Evolutionary conservation across 2,888 invertebrate genomes (phyloP), one percentile per base, ranked within the genome.

Genomic region (Amblyteles armatorius): DNA sequence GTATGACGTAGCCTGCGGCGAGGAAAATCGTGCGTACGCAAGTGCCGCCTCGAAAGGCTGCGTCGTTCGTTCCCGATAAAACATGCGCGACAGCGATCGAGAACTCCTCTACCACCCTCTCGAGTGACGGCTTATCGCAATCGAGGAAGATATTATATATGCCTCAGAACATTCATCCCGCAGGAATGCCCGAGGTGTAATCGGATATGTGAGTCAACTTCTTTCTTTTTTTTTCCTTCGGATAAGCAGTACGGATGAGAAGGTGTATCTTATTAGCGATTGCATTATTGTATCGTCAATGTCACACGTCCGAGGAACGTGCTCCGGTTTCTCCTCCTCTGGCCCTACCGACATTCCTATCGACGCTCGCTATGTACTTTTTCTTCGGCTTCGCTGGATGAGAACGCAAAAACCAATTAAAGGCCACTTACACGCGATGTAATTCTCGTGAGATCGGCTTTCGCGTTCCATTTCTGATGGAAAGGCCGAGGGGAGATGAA

Each of bases 351-450:
- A 16, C 60, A 65, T 65, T 65, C 36, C 36, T 36, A n/a, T 65
- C 33, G 65, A 65, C 65, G 36, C 7, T 40, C n/a, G 22, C 22
- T 26, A 13, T 11, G 26, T 26, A 29, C 63, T 16, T 68, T 76
- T 76, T 77, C 16, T 71, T 65, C 55, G 50, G 44, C 50, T 79
- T 19, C 36, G 76, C 13, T 48, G 50, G 79, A 55, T 13, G 40
- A 77, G 71, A 72, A 65, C 48, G 63, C 81, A 84, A 86, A 88
- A 85, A 91, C 90, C 91, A 92, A 93, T 92, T 93, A 93, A 92
- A 92, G 91, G 88, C 88, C 91, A 93, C 91, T 93, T 92, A 92
- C 90, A 90, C 90, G 88, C 91, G 91, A 91, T 91, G 11, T 82
- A 50, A 82, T 65, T 76, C 91, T 91, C 90, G 90, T 89, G 89